Evolutionary conservation across 2,797 vertebrate species (phyloP), one percentile per base, ranked within the genome.

Genomic region (Chloroceryle amazona): DNA sequence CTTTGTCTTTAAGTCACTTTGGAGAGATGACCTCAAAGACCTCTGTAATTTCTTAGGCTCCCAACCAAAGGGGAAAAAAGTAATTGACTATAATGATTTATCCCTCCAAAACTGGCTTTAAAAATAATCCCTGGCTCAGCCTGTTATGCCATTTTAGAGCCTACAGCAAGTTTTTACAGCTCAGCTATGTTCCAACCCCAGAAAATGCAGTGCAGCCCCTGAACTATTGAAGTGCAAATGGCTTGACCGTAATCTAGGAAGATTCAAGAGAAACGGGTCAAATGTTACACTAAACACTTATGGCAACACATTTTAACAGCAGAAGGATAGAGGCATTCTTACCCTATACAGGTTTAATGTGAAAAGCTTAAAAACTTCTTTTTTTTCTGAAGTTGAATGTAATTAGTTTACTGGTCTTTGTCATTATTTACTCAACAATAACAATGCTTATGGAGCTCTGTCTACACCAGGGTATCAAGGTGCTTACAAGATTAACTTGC

Each of bases 211-310:
- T 5, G 10, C 61, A 92, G 49, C 44, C 74, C 63, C 57, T 6
- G 3, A 92, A 82, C 91, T 80, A 85, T 17, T 95, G 91, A 97
- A 96, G 91, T 95, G 88, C 86, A 96, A 92, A 93, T 93, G 57
- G 49, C 54, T 81, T 82, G 90, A 80, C 90, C 1, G 0, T 89
- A 85, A 94, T 85, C 78, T 85, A 74, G 80, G 81, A 89, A 95
- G 67, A 93, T 90, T 80, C 63, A 37, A 78, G 83, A 87, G 90
- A 87, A 95, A 71, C 22, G n/a, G 88, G 86, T 96, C 95, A 96
- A 79, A 94, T 90, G 88, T 89, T 80, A 76, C 37, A 54, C 71
- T 91, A 58, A 90, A 85, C 60, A 73, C 52, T 95, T 85, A 82
- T 13, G 37, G 81, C 78, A 81, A 78, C 21, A 9, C 84, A 63